phyloP scores from a whole-genome alignment of 2,113 vertebrate species.

The Epinephelus lanceolatus region DNA sequence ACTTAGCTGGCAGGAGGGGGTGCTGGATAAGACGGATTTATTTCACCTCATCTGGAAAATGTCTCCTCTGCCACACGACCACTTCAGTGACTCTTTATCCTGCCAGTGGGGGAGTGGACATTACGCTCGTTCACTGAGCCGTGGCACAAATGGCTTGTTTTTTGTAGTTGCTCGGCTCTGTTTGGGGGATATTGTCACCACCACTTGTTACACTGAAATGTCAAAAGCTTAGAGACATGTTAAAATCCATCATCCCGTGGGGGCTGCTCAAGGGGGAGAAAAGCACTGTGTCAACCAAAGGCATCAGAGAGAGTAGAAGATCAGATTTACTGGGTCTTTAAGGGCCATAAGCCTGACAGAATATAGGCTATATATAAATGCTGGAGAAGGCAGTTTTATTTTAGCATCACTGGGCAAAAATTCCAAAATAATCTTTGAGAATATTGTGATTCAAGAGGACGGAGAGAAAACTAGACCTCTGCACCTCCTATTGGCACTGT shows the following conservation, averaged over 20 bases:
- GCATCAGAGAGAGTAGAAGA: not conserved
- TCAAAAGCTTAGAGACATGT: conserved; percentile 44
- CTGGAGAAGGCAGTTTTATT: too few species aligned
- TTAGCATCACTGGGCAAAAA: too few species aligned
- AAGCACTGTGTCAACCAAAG: conserved; percentile 17
- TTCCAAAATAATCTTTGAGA: too few species aligned
- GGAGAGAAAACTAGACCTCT: too few species aligned
- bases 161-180: conserved; percentile 28
- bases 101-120: conserved; percentile 40
- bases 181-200: conserved; percentile 33
- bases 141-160: conserved; percentile 27
- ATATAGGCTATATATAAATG: not conserved
- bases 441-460: too few species aligned
- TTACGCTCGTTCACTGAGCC: conserved; percentile 33
- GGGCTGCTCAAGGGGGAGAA: conserved; percentile 11
- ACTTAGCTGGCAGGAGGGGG: conserved; percentile 47
- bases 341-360: not conserved
- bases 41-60: conserved; percentile 74
- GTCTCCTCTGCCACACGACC: conserved; percentile 48
- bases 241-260: conserved; percentile 34
- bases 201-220: conserved; percentile 58
- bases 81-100: conserved; percentile 56
- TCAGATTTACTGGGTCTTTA: conserved; percentile 10
- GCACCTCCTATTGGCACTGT: too few species aligned
- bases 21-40: conserved; percentile 68